Conservation (phyloP, 1,140 invertebrate genomes). For the Panulirus ornatus region DNA sequence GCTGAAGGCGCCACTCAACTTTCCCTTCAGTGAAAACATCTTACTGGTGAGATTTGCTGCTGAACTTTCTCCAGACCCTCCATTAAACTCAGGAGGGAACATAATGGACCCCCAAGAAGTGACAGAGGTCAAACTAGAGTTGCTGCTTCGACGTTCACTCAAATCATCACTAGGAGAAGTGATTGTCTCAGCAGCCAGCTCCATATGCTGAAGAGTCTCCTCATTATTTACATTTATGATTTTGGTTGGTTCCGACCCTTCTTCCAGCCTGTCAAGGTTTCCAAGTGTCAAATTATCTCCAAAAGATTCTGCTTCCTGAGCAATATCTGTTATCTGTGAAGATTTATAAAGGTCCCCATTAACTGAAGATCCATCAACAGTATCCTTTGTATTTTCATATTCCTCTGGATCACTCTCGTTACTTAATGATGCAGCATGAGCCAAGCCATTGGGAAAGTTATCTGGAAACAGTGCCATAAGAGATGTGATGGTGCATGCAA, state of each 20-base stretch:
- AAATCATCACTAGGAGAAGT: conserved; percentile 56
- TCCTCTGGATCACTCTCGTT: neutral
- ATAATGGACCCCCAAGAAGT: conserved; percentile 75
- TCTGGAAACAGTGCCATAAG: conserved; percentile 94
- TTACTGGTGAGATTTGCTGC: conserved; percentile 72
- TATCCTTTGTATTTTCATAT: neutral
- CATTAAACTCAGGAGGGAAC: conserved; percentile 64
- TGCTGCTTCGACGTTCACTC: conserved; percentile 67
- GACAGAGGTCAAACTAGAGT: conserved; percentile 75
- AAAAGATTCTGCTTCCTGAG: conserved; percentile 33
- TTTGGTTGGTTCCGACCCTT: conserved; percentile 52
- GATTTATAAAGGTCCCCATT: neutral
- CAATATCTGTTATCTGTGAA: neutral
- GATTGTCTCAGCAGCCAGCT: neutral
- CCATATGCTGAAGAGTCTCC: conserved; percentile 29
- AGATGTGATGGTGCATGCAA: conserved; percentile 83
- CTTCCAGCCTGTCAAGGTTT: conserved; percentile 35
- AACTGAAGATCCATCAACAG: neutral
- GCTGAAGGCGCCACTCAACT: conserved; percentile 75
- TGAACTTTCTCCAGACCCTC: conserved; percentile 26
- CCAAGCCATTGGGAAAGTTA: conserved; percentile 91
- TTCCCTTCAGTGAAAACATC: conserved; percentile 75
- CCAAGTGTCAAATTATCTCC: conserved; percentile 5
- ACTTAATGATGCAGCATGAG: conserved; percentile 87
- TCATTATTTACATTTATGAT: conserved; percentile 63